Evolutionary conservation across 1,140 invertebrate genomes (phyloP), one percentile per base, ranked within the genome.

Genomic region (Frieseomelitta varia): DNA sequence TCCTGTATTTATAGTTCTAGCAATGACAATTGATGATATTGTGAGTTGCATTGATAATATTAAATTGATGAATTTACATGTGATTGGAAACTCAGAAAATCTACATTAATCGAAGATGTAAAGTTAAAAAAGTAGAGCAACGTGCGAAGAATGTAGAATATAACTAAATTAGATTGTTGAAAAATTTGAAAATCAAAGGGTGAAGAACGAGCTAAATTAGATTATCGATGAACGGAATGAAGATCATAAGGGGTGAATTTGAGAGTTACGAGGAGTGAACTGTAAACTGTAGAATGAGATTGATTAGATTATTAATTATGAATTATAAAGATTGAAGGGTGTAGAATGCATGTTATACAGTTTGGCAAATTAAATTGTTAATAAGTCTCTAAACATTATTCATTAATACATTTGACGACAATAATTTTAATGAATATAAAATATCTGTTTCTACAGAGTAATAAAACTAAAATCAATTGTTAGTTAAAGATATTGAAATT

Each of bases 131-230:
- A 4, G 17, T 21, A 12, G 10, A 34, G 65, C 19, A 17, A 34
- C 17, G 17, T 15, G 34, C 0, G 39, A 71, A 47, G 24, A 67
- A 67, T n/a, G 21, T 71, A 71, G 27, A 30, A 34, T 47, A 71
- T 24, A 15, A 14, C 10, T 47, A 8, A 47, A 71, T 47, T 39
- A 39, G 14, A 14, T n/a, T 0, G 2, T n/a, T 0, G 30, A 47
- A 8, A 4, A 24, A 71, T 47, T 71, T n/a, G 11, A n/a, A 24
- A 71, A 71, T 39, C 17, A 39, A n/a, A 71, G 67, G 67, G 68
- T 71, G 68, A n/a, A 47, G 68, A 71, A 47, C 4, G 21, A 69
- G 67, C 67, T 34, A 39, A 71, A 71, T 71, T 71, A 47, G 24
- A 71, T 71, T 69, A 69, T 69, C 0, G 34, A 69, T 24, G 21